Base-by-base conservation (phyloP, 1,140 invertebrate species). In the Drosophila nasuta region DNA sequence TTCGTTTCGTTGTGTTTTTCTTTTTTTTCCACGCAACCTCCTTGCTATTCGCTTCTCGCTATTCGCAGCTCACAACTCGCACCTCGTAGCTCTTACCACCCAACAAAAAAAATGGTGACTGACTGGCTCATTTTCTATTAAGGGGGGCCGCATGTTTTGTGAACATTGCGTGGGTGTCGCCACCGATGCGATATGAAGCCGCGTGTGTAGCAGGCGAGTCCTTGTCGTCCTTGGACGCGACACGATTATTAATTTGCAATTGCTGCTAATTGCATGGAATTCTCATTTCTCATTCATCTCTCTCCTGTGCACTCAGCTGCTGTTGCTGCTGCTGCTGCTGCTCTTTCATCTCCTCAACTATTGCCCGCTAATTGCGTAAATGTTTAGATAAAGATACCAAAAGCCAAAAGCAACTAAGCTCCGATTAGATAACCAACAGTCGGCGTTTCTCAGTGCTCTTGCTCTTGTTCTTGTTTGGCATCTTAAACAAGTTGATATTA, bases 181-280 rank as follows among this genome's bases (percentile, higher is more conserved):
- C 35, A 59, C 20, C 28, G 20, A 25, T 25, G 20, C 20, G 20
- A 25, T 3, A 25, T 25, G 20, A 25, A 25, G 35, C 1, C 0
- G 35, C 8, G 1, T 30, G 7, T 59, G 46, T 3, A 17, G 51
- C 10, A 52, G 73, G 81, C 54, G 76, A 66, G 72, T 79, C 20
- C 20, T 25, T 25, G 20, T 25, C 80, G 87, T 70, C 72, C 72
- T 75, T 73, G 69, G 54, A 81, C 70, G 80, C 75, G 80, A 88
- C 70, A 72, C 72, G 85, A 89, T 88, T 88, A 88, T 88, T 89
- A 88, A 88, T 88, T 88, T 87, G 83, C 83, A 87, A 88, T 87
- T 87, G 63, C 80, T 88, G 70, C 83, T 87, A 87, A 87, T 88
- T 89, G 85, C 83, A 88, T 62, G 68, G 68, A 65, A 54, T 65